Evolutionary conservation across 2,888 invertebrate species (phyloP).

Genomic region (Perizoma flavofasciatum): DNA sequence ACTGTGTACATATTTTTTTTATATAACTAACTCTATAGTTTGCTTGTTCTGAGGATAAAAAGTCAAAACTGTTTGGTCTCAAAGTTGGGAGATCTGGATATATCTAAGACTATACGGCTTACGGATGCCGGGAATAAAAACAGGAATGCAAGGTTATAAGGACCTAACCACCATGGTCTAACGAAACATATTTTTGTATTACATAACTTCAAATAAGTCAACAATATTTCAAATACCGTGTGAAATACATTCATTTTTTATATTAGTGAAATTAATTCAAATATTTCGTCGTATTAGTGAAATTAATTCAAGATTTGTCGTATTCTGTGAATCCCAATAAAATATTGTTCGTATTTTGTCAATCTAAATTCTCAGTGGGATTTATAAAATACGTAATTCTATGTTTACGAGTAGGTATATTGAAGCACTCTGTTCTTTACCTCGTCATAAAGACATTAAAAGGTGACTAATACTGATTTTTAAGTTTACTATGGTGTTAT

Average conservation of each 20-base stretch:
- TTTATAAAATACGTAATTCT: too few species aligned
- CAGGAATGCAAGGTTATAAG: constrained; percentile 64
- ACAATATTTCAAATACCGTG: background rate
- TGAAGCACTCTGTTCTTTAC: background rate
- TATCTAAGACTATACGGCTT: constrained; percentile 59
- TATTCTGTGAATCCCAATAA: too few species aligned
- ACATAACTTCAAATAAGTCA: background rate
- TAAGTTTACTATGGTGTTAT: constrained; percentile 59
- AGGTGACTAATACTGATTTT: constrained; percentile 63
- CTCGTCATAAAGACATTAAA: constrained; percentile 15
- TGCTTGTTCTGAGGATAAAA: constrained; percentile 2
- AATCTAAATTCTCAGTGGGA: too few species aligned
- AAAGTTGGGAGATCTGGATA: constrained; percentile 27
- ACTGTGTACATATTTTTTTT: too few species aligned
- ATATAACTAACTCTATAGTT: too few species aligned
- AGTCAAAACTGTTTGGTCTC: constrained; percentile 23
- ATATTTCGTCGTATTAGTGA: too few species aligned
- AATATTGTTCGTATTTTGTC: too few species aligned
- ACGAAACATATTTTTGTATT: constrained; percentile 10
- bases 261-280: too few species aligned
- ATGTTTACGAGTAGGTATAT: too few species aligned
- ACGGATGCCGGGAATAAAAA: constrained; percentile 62
- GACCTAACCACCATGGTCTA: constrained; percentile 29
- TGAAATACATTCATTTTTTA: too few species aligned
- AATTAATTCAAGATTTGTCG: too few species aligned